Evolutionary conservation across 2,888 invertebrate species (phyloP), one percentile per base, ranked within the genome.

Genomic region (Erebia ligea): DNA sequence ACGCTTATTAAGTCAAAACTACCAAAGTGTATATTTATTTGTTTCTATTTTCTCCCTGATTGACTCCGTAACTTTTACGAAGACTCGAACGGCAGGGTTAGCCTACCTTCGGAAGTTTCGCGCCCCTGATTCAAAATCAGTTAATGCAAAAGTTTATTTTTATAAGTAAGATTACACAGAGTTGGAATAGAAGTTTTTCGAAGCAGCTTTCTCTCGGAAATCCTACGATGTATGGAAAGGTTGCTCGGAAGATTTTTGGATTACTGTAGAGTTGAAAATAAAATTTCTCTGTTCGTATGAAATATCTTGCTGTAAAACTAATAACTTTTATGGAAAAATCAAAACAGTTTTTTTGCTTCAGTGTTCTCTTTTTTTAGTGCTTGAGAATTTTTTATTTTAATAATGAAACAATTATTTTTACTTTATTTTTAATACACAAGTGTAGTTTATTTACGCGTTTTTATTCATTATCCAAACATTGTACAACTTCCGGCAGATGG

Each of bases 121-220:
- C 86, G 81, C 83, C 84, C 86, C 88, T 90, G 89, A 92, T 92
- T 91, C 92, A 85, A 91, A 92, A 92, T 92, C 93, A 90, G 93
- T 92, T 93, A 94, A 94, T 93, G 94, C 85, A 93, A 92, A 94
- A 94, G 94, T 94, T 94, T 94, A 93, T 93, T 93, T 93, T 94
- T 93, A 93, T 94, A 94, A 94, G 94, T 93, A 90, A 93, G 94
- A 93, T 94, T 94, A 93, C 91, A 91, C 88, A 86, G 88, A 89
- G 88, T 89, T 90, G 78, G 85, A 86, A 86, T 87, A 84, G 85
- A 91, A 93, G 85, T 92, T 92, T 86, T 84, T 82, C 82, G 83
- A 84, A 89, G 88, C 88, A 85, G 90, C 89, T 90, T 92, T 91
- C 90, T 90, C 88, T 87, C 83, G 81, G 86, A 89, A 91, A 91